phyloP scores from a whole-genome alignment of 1,140 invertebrate genomes.

The Caenorhabditis elegans region DNA sequence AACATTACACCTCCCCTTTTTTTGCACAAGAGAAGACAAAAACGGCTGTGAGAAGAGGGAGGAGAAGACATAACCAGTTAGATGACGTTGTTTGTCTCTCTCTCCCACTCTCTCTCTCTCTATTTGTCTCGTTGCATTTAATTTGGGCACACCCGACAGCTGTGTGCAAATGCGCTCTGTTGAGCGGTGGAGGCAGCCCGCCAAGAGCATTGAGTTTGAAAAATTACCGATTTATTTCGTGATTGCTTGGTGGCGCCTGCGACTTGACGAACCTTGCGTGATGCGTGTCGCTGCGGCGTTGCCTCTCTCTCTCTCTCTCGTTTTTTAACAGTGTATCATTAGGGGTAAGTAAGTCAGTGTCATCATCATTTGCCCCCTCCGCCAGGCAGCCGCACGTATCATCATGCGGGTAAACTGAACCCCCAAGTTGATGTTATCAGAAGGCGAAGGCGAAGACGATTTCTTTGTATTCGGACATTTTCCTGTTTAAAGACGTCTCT shows the following conservation, averaged over 20 bases:
- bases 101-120: neutral
- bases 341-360: neutral
- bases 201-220: no score
- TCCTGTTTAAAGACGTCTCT: slow-evolving; percentile 15
- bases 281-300: neutral
- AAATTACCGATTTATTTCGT: neutral
- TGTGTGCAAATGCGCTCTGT: neutral
- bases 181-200: neutral
- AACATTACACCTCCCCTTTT: slow-evolving; percentile 6
- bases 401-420: slow-evolving; percentile 6
- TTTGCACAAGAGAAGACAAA: neutral
- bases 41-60: neutral
- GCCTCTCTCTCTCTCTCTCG: neutral
- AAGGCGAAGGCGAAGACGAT: no score
- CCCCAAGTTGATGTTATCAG: slow-evolving; percentile 4
- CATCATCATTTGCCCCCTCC: no score
- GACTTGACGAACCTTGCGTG: neutral
- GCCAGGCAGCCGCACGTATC: neutral
- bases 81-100: slow-evolving; percentile 8
- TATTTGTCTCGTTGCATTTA: no score
- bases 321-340: neutral
- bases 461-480: neutral
- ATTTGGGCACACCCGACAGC: no score
- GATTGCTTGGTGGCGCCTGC: neutral
- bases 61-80: slow-evolving; percentile 26